A percentile compares a stretch with the other conserved stretches of the same genome.
Conservation (phyloP, 2,888 invertebrate genomes). For the Drosophila tripunctata region DNA sequence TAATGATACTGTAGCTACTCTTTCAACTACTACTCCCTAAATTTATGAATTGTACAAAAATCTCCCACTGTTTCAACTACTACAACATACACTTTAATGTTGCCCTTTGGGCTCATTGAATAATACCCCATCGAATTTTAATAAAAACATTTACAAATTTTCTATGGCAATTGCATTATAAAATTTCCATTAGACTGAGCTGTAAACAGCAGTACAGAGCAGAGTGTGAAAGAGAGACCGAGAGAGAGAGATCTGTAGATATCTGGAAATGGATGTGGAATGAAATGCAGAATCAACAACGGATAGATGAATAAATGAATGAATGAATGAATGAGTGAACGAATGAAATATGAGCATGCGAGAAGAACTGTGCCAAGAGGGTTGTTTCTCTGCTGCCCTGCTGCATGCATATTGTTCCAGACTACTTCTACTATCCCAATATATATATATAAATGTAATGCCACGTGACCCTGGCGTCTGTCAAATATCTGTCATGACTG, state of each 20-base stretch:
- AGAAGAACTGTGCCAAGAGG: constrained; percentile 41
- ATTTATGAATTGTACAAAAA: too few relatives aligned
- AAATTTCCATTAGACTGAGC: constrained; percentile 31
- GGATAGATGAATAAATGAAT: too few relatives aligned
- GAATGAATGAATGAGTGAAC: too few relatives aligned
- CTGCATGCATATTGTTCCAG: constrained; percentile 17
- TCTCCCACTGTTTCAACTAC: neutral
- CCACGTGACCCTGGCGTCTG: constrained; percentile 52
- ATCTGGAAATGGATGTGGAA: neutral
- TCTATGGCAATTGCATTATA: constrained; percentile 27
- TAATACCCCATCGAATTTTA: constrained; percentile 1
- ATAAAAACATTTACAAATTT: constrained; percentile 22
- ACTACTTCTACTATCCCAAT: neutral
- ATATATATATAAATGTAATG: neutral
- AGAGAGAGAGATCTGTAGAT: too few relatives aligned
- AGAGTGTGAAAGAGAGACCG: constrained; percentile 1
- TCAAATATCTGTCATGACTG: constrained; percentile 37
- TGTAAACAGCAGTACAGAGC: constrained; percentile 14
- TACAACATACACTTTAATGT: neutral
- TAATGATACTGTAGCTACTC: neutral
- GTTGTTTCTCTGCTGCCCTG: too few relatives aligned
- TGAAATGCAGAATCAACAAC: constrained; percentile 33
- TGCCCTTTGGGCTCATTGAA: neutral
- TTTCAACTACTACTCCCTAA: neutral
- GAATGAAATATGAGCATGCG: constrained; percentile 45